Evolutionary conservation across 2,113 vertebrate genomes (phyloP).

Genomic region (Junco hyemalis): DNA sequence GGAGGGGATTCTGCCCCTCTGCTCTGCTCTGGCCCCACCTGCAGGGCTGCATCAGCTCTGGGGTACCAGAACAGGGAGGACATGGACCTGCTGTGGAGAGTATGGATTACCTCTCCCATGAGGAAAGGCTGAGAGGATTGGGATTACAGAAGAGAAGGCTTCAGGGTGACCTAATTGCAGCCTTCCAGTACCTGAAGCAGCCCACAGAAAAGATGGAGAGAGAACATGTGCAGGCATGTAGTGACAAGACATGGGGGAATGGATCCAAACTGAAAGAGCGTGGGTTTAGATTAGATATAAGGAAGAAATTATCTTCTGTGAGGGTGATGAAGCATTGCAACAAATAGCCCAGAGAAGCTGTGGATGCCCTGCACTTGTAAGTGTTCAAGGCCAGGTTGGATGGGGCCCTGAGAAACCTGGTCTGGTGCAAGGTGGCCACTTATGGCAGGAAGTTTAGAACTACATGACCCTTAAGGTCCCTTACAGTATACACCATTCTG

Average conservation of each 20-base stretch:
- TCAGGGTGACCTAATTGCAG: not conserved
- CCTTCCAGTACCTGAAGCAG: not conserved
- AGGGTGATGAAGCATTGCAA: not conserved
- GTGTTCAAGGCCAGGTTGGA: not conserved
- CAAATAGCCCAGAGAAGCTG: not conserved
- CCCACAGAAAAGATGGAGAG: not conserved
- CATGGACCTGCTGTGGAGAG: rapidly evolving
- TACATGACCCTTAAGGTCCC: not conserved
- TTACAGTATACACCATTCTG: not conserved
- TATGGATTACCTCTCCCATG: not conserved
- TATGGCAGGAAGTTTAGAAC: not conserved
- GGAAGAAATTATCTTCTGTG: not conserved
- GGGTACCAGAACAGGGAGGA: not conserved
- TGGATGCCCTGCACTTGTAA: no score
- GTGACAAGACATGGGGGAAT: not conserved
- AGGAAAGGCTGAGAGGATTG: not conserved
- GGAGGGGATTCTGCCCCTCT: not conserved
- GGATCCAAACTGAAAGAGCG: not conserved
- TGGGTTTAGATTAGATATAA: not conserved
- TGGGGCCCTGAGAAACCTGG: not conserved
- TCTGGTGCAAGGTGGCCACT: not conserved
- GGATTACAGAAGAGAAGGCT: not conserved
- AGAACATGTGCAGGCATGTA: not conserved
- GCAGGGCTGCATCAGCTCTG: not conserved
- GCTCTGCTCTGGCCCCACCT: not conserved